phyloP scores from a whole-genome alignment of 2,888 invertebrate species.

The Gastracanthus pulcherrimus region DNA sequence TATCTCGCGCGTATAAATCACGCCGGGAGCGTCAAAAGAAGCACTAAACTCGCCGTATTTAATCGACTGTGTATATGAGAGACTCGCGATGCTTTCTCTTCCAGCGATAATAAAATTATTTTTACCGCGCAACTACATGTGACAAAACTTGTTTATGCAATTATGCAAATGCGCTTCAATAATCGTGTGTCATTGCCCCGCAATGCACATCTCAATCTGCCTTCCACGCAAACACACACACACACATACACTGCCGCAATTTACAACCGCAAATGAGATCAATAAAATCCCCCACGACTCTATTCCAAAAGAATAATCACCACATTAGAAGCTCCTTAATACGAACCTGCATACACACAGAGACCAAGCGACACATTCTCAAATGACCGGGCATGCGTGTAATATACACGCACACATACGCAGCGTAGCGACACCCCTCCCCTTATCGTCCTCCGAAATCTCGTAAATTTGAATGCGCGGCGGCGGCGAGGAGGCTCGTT shows the following conservation, averaged over 20 bases:
- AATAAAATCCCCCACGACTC: conserved; percentile 25
- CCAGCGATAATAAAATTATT: neutral
- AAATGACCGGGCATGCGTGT: neutral
- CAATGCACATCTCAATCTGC: conserved; percentile 9
- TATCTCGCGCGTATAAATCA: conserved; percentile 8
- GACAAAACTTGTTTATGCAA: conserved; percentile 2
- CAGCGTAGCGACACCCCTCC: neutral
- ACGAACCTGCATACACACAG: neutral
- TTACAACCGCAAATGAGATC: conserved; percentile 57
- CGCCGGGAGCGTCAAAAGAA: neutral
- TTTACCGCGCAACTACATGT: neutral
- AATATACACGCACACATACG: too few species aligned
- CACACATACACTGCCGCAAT: conserved; percentile 15
- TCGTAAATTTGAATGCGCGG: conserved; percentile 33
- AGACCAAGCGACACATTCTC: neutral
- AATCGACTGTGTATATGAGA: too few species aligned
- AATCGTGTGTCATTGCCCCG: neutral
- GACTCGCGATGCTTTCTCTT: neutral
- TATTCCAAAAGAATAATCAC: conserved; percentile 21
- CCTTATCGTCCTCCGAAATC: conserved; percentile 34
- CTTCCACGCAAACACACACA: neutral
- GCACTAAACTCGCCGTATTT: neutral
- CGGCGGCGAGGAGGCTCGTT: conserved; percentile 5
- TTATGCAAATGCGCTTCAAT: conserved; percentile 3
- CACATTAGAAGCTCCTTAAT: conserved; percentile 20